These are phyloP conservation scores for Xylophagus ater DNA, from an alignment of 2,888 invertebrate species.

Conservation along the genomic window DNA sequence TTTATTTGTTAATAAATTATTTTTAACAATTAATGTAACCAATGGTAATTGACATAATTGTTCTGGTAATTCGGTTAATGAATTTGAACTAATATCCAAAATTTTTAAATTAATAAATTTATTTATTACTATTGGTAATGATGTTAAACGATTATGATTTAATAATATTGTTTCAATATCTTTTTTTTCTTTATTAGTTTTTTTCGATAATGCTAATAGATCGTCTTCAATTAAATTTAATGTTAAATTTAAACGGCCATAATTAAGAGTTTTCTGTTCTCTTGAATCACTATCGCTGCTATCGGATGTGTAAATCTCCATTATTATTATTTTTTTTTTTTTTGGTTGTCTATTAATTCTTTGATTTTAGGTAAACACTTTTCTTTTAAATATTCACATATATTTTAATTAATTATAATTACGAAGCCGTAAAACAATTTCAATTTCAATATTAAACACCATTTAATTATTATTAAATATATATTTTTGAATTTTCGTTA, in stretches of 20 bases:
- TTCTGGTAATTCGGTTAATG: constrained; percentile 63
- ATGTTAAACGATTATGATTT: constrained; percentile 72
- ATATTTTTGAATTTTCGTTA: no score
- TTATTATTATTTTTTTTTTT: constrained; percentile 26
- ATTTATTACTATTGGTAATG: constrained; percentile 50
- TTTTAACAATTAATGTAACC: constrained; percentile 72
- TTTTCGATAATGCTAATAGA: constrained; percentile 35
- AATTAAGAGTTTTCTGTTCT: constrained; percentile 60
- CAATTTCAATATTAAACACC: no score
- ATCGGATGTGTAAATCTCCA: constrained; percentile 76
- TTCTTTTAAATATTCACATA: no score
- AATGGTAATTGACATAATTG: constrained; percentile 64
- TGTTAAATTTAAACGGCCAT: constrained; percentile 46
- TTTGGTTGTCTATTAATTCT: no score
- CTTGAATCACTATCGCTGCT: constrained; percentile 69
- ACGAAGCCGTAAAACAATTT: no score
- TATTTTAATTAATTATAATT: no score
- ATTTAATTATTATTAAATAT: no score
- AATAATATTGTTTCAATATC: constrained; percentile 61
- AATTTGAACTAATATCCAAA: constrained; percentile 81
- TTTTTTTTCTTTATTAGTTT: constrained; percentile 38
- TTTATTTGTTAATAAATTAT: constrained; percentile 72
- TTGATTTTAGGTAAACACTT: no score
- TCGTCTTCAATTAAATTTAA: constrained; percentile 49
- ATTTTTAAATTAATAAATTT: constrained; percentile 63